Percentiles rank a stretch among this genome's conserved stretches.
Conservation (phyloP, 1,140 invertebrate genomes). For the Vanessa tameamea region DNA sequence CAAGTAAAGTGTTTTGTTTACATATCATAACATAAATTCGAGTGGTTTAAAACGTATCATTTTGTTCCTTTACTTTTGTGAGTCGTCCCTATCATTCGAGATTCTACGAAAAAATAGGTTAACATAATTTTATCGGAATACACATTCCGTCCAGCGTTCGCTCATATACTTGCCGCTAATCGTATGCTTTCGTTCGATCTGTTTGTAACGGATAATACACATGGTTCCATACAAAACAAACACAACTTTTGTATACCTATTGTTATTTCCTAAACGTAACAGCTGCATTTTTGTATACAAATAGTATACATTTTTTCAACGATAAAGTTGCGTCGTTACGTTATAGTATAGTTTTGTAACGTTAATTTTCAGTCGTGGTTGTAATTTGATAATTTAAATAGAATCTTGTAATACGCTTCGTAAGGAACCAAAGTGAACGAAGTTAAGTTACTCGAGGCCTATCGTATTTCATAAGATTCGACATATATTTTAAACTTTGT, state of each 20-base stretch:
- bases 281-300: constrained; percentile 4
- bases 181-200: constrained; percentile 25
- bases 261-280: not conserved
- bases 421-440: constrained; percentile 6
- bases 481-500: not conserved
- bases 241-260: constrained; percentile 1
- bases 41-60: not conserved
- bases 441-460: constrained; percentile 3
- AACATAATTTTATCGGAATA: not conserved
- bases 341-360: not conserved
- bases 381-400: not conserved
- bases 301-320: not conserved
- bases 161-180: not conserved
- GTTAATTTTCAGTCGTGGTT: not conserved
- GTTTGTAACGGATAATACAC: constrained; percentile 17
- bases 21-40: not conserved
- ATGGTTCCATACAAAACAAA: constrained; percentile 8
- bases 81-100: not conserved
- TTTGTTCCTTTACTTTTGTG: not conserved
- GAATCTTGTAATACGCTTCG: constrained; percentile 11
- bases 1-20: not conserved
- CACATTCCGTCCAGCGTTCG: not conserved
- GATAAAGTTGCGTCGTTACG: not conserved
- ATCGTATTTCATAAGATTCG: constrained; percentile 12
- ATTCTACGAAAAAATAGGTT: not conserved